These are phyloP conservation scores for Acronicta leporina DNA, from an alignment of 2,888 invertebrate genomes.

Conservation along the genomic window DNA sequence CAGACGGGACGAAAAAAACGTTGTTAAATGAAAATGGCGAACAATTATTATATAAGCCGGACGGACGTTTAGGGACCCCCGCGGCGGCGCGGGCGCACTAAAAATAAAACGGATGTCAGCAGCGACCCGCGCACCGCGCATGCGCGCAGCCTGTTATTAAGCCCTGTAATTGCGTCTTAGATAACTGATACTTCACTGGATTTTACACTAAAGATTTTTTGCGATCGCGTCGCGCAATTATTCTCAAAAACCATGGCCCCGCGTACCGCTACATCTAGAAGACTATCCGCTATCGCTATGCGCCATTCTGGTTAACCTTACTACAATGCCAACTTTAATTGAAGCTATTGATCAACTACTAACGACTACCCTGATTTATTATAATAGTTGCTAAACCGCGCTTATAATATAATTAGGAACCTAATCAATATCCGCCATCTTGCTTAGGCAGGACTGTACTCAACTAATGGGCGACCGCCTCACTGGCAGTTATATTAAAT, in stretches of 20 bases:
- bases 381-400: slow-evolving; percentile 32
- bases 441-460: slow-evolving; percentile 1
- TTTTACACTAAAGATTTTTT: slow-evolving; percentile 28
- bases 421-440: slow-evolving; percentile 11
- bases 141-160: slow-evolving; percentile 30
- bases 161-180: slow-evolving; percentile 46
- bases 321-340: slow-evolving; percentile 26
- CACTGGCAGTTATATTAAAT: no score
- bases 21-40: slow-evolving; percentile 75
- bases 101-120: slow-evolving; percentile 52
- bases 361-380: no score
- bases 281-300: neutral
- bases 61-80: slow-evolving; percentile 58
- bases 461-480: neutral
- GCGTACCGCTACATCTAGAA: slow-evolving; percentile 1
- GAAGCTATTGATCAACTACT: slow-evolving; percentile 13
- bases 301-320: slow-evolving; percentile 25
- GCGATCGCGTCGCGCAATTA: slow-evolving; percentile 10
- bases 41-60: slow-evolving; percentile 75
- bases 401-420: slow-evolving; percentile 6
- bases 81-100: slow-evolving; percentile 49
- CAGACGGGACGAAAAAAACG: slow-evolving; percentile 65
- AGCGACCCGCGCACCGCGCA: slow-evolving; percentile 18
- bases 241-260: slow-evolving; percentile 15
- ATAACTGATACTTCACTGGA: slow-evolving; percentile 40